Percentiles rank a stretch among this genome's conserved stretches.
Conservation (phyloP, 2,797 vertebrate species). For the Eospalax fontanierii region DNA sequence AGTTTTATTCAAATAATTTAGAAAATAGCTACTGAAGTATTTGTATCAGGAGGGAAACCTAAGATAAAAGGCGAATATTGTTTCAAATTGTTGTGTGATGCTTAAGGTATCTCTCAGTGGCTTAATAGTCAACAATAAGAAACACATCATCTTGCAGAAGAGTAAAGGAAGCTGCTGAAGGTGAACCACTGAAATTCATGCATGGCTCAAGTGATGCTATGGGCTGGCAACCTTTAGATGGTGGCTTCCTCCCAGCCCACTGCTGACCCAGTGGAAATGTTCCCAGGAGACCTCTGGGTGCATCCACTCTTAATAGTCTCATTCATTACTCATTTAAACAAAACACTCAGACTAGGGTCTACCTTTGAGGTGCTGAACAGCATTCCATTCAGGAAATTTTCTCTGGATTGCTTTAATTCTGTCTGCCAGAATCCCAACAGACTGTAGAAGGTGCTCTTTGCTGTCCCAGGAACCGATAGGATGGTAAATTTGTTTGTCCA, state of each 20-base stretch:
- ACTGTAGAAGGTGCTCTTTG: conserved; percentile 85
- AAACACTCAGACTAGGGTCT: not conserved
- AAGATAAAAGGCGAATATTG: conserved; percentile 28
- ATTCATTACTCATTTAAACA: not conserved
- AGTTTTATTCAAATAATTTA: conserved; percentile 1
- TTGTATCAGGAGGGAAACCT: not conserved
- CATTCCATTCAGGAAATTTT: conserved; percentile 82
- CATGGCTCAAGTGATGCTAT: not conserved
- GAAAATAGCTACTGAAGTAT: not conserved
- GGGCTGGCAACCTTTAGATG: not conserved
- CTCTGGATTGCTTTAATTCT: conserved; percentile 77
- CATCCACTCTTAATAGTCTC: not conserved
- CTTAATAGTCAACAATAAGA: not conserved
- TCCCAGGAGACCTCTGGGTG: too few species aligned
- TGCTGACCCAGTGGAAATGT: not conserved
- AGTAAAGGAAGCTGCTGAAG: not conserved
- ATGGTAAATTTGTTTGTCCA: conserved; percentile 79
- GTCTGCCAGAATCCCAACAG: conserved; percentile 74
- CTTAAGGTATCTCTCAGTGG: not conserved
- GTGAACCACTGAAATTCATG: not conserved
- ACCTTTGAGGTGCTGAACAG: conserved; percentile 86
- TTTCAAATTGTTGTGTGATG: not conserved
- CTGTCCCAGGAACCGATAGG: conserved; percentile 83
- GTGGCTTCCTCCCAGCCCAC: not conserved
- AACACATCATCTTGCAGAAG: not conserved